Evolutionary conservation across 2,113 vertebrate genomes (phyloP).

Genomic region (Neomonachus schauinslandi): DNA sequence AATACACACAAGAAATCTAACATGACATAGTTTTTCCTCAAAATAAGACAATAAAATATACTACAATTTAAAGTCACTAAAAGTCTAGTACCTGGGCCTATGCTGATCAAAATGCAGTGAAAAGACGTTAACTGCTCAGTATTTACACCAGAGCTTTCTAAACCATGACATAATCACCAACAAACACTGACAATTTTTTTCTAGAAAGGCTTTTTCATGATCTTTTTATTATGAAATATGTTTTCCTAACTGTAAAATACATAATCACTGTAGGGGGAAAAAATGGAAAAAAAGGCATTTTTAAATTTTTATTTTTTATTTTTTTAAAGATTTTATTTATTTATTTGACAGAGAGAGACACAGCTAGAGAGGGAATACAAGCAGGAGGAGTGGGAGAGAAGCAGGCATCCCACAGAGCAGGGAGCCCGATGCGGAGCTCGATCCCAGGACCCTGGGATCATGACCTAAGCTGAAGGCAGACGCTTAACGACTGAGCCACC

Average conservation of each 20-base stretch:
- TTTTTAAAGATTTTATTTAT: too few relatives aligned
- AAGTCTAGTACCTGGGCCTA: background rate
- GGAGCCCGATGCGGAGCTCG: too few relatives aligned
- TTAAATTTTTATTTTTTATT: too few relatives aligned
- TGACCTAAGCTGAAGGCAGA: too few relatives aligned
- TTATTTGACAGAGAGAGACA: too few relatives aligned
- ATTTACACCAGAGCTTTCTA: conserved; percentile 9
- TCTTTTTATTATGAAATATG: background rate
- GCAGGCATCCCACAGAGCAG: too few relatives aligned
- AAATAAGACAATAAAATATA: conserved; percentile 29
- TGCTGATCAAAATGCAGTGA: background rate
- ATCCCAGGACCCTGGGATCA: too few relatives aligned
- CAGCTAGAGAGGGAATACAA: too few relatives aligned
- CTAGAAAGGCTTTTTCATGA: background rate
- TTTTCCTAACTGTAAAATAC: conserved; percentile 45
- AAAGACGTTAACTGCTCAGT: background rate
- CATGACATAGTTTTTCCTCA: background rate
- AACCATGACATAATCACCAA: background rate
- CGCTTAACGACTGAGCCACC: too few relatives aligned
- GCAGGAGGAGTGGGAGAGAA: too few relatives aligned
- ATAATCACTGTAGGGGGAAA: background rate
- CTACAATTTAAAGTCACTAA: background rate
- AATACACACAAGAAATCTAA: conserved; percentile 21
- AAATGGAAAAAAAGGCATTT: background rate
- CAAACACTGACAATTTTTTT: background rate